Evolutionary conservation across 2,888 invertebrate genomes (phyloP).

Genomic region (Lochmaea capreae): DNA sequence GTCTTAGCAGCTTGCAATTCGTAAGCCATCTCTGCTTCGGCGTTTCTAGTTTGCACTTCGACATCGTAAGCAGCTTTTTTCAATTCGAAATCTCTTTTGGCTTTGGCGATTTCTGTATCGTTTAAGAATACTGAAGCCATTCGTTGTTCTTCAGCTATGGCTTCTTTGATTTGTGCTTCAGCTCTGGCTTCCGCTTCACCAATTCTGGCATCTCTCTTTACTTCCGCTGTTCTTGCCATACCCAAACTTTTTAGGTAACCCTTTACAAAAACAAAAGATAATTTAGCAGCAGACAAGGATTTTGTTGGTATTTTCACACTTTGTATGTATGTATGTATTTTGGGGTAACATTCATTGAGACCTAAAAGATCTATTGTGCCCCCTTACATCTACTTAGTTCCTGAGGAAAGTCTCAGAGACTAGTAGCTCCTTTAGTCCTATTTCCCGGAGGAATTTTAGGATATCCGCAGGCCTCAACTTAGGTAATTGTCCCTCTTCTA

Average conservation of each 20-base stretch:
- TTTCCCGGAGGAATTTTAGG: too few species aligned
- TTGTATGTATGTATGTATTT: too few species aligned
- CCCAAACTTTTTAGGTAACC: slow-evolving; percentile 94
- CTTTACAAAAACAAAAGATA: slow-evolving; percentile 64
- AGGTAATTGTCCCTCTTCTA: too few species aligned
- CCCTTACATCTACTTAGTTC: too few species aligned
- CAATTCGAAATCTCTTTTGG: slow-evolving; percentile 94
- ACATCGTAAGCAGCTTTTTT: slow-evolving; percentile 98
- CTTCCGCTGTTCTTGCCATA: slow-evolving; percentile 94
- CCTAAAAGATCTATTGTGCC: too few species aligned
- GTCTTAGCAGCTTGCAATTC: slow-evolving; percentile 96
- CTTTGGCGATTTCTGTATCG: slow-evolving; percentile 97
- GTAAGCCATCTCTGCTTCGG: slow-evolving; percentile 94
- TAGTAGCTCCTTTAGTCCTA: too few species aligned
- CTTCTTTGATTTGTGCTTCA: slow-evolving; percentile 93
- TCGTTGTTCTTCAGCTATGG: slow-evolving; percentile 95
- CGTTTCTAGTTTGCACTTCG: slow-evolving; percentile 94
- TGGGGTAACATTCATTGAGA: too few species aligned
- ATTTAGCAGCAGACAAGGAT: background rate
- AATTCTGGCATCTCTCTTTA: slow-evolving; percentile 94
- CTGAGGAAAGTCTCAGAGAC: too few species aligned
- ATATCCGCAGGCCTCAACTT: too few species aligned
- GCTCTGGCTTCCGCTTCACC: slow-evolving; percentile 96
- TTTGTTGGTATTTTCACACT: background rate
- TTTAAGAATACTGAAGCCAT: slow-evolving; percentile 95